Evolutionary conservation across 92 coral and sea anemone species (phyloP).

Genomic region (Palythoa grandis): DNA sequence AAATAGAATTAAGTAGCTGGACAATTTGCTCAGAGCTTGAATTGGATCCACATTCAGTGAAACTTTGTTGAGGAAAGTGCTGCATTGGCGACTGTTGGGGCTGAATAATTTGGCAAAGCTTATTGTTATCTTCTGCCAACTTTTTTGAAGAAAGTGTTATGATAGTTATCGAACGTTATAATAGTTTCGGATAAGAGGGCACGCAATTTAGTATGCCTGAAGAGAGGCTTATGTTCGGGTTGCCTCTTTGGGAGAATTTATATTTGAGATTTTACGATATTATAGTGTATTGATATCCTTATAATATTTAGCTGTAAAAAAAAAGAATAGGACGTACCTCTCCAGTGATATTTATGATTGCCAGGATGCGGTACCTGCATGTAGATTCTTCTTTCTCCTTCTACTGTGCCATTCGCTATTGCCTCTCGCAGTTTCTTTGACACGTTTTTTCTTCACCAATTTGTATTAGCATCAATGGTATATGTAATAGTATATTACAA

Average conservation of each 20-base stretch:
- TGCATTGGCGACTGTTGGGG: too few relatives aligned
- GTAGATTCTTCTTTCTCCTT: conserved; percentile 30
- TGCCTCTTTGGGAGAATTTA: neutral
- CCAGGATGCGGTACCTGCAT: conserved; percentile 12
- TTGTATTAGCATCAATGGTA: neutral
- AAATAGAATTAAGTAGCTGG: too few relatives aligned
- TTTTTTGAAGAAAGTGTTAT: too few relatives aligned
- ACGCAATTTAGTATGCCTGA: neutral
- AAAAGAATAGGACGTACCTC: neutral
- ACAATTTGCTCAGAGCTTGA: too few relatives aligned
- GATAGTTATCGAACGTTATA: neutral
- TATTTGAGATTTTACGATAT: neutral
- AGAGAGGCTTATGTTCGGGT: neutral
- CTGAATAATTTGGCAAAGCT: too few relatives aligned
- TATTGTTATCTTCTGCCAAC: too few relatives aligned
- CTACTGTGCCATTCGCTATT: neutral
- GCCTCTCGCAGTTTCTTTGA: conserved; percentile 25
- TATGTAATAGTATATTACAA: neutral
- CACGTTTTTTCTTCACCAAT: neutral
- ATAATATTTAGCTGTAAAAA: neutral
- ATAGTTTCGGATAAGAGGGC: neutral
- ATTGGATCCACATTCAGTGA: too few relatives aligned
- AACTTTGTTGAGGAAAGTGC: too few relatives aligned
- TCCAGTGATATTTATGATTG: conserved; percentile 37
- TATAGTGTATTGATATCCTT: neutral